Base-by-base conservation (phyloP, 2,888 invertebrate genomes). In the Colostygia pectinataria region DNA sequence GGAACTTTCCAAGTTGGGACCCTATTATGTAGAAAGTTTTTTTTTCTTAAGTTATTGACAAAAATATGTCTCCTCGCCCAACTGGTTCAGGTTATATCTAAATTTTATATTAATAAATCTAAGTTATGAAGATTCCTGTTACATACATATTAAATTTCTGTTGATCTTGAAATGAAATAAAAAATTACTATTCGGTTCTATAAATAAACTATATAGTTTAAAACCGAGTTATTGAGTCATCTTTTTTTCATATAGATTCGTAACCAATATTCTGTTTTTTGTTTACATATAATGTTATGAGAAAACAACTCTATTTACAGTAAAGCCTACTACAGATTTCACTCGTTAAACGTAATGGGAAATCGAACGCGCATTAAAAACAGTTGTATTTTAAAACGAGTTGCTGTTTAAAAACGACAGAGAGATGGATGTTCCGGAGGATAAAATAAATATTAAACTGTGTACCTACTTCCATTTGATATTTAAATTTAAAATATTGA, bases 401-500 rank as follows among this genome's bases (percentile, higher is more conserved):
- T 32, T 42, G 44, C 53, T 54, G 66, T 80, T 77, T 77, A 72
- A 77, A 72, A 69, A 68, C 66, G 63, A 68, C 63, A 67, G 63
- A 65, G 69, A 70, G 71, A 81, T 77, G 68, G 74, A 80, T 74
- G 74, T 71, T 62, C 71, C 68, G 68, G 63, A 59, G 69, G 65
- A 74, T 71, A 76, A 78, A 77, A 81, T 79, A 81, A 83, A 84
- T 81, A 80, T 78, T 74, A 71, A 78, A 76, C 62, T 59, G 52
- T 39, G 54, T 63, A 61, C 61, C 52, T 81, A 75, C 80, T 75
- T 70, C 73, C 78, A 79, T 76, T 76, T 65, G 74, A 80, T 83
- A 82, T 87, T 86, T 84, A 86, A 83, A 86, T 86, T 80, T 85
- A 83, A 85, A 89, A 88, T 87, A 88, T 85, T 86, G 85, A 80